A percentile compares a stretch with the other conserved stretches of the same genome.
These are phyloP conservation scores for Spinibarbus caldwelli DNA, from an alignment of 2,797 vertebrate species.

Conservation along the genomic window DNA sequence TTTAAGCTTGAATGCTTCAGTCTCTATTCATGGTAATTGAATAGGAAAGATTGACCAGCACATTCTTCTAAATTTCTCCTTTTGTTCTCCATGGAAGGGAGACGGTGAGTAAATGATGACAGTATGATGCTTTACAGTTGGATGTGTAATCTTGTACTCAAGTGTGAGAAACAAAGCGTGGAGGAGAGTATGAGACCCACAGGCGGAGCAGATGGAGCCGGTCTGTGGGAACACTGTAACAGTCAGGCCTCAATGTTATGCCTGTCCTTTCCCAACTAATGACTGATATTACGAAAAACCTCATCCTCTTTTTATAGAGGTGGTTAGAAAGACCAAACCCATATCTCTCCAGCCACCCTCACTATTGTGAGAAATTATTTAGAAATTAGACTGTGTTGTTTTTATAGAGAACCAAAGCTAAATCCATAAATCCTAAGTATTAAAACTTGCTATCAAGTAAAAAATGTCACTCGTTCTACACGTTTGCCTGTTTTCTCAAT, in stretches of 20 bases:
- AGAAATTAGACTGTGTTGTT: not conserved
- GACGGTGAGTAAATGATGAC: not conserved
- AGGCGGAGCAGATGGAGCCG: slow-evolving; percentile 12
- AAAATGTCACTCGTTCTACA: too few relatives aligned
- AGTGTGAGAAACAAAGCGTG: not conserved
- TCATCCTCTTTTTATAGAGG: not conserved
- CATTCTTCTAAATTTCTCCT: not conserved
- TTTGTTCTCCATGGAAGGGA: not conserved
- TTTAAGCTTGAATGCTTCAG: not conserved
- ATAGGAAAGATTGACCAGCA: not conserved
- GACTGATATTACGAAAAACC: not conserved
- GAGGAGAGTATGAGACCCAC: not conserved
- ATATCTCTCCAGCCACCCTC: not conserved
- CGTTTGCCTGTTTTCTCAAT: too few relatives aligned
- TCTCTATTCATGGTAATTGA: not conserved
- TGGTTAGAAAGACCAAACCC: not conserved
- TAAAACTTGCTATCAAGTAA: too few relatives aligned
- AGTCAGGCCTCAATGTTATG: not conserved
- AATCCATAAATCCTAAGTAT: too few relatives aligned
- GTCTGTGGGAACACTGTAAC: slow-evolving; percentile 19
- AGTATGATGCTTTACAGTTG: not conserved
- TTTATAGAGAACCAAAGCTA: too few relatives aligned
- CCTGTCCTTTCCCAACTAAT: not conserved
- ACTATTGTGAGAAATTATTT: not conserved
- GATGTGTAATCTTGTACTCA: not conserved